phyloP scores from a whole-genome alignment of 2,888 invertebrate genomes.

The Ceraclea dissimilis region DNA sequence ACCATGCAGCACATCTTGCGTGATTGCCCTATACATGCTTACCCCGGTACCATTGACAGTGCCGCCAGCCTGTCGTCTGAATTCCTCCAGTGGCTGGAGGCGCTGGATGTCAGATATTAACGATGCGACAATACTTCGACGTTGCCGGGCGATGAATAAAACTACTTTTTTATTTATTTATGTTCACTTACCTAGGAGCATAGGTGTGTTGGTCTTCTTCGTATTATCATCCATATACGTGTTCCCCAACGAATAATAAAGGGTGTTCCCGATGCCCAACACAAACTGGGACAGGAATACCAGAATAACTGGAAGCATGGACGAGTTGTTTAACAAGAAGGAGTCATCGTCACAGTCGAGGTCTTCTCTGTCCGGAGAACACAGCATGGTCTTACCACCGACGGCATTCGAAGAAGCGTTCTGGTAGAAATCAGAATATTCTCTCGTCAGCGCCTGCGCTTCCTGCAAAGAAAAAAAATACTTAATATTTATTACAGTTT shows the following conservation, averaged over 20 bases:
- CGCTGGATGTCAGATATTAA: no score
- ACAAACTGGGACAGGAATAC: slow-evolving; percentile 62
- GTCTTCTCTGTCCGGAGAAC: slow-evolving; percentile 29
- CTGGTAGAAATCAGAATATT: slow-evolving; percentile 29
- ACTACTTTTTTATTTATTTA: no score
- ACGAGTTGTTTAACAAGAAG: slow-evolving; percentile 28
- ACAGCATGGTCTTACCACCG: slow-evolving; percentile 25
- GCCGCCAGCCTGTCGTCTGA: no score
- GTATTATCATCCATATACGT: slow-evolving; percentile 64
- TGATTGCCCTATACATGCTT: no score
- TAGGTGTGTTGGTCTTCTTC: slow-evolving; percentile 55
- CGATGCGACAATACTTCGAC: no score
- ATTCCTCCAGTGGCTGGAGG: no score
- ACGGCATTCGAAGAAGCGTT: slow-evolving; percentile 12
- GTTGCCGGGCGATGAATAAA: no score
- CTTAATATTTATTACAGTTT: no score
- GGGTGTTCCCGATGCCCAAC: slow-evolving; percentile 58
- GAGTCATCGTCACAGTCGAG: slow-evolving; percentile 37
- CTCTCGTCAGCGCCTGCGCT: slow-evolving; percentile 34
- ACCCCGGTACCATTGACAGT: no score
- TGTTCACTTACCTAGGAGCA: slow-evolving; percentile 49
- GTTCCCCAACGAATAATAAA: slow-evolving; percentile 59
- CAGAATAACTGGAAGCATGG: slow-evolving; percentile 49
- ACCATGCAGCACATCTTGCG: no score
- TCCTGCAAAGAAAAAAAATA: slow-evolving; percentile 29